A percentile compares a stretch with the other conserved stretches of the same genome.
These are phyloP conservation scores for Cydia splendana DNA, from an alignment of 1,140 invertebrate species.

Conservation along the genomic window DNA sequence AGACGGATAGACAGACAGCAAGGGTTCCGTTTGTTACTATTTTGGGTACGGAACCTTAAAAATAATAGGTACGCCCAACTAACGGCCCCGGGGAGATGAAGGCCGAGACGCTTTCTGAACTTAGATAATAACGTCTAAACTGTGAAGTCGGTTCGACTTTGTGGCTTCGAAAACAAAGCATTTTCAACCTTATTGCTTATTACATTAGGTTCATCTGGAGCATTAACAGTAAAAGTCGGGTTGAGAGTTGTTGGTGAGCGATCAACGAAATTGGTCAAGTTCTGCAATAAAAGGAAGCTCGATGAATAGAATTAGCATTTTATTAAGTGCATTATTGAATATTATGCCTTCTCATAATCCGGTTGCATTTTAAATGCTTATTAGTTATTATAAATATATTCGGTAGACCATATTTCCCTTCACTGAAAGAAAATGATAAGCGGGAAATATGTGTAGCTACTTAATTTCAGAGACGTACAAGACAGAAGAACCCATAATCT, in stretches of 20 bases:
- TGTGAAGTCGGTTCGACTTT: constrained; percentile 6
- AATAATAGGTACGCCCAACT: constrained; percentile 22
- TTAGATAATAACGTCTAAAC: constrained; percentile 31
- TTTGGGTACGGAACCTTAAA: background rate
- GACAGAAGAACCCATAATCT: too few species aligned
- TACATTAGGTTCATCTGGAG: background rate
- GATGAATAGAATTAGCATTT: constrained; percentile 22
- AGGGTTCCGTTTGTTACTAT: background rate
- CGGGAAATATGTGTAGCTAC: too few species aligned
- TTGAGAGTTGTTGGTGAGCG: constrained; percentile 11
- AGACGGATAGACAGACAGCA: background rate
- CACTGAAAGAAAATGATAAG: too few species aligned
- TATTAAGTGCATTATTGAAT: constrained; percentile 13
- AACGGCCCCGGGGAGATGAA: constrained; percentile 19
- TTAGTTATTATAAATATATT: background rate
- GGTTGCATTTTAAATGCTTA: too few species aligned
- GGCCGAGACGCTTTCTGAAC: constrained; percentile 13
- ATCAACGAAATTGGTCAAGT: constrained; percentile 28
- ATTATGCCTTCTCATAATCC: background rate
- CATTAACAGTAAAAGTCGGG: background rate
- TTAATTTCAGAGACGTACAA: too few species aligned
- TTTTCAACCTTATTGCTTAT: background rate
- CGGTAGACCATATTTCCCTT: background rate
- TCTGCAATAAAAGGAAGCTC: constrained; percentile 20
- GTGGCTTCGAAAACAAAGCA: background rate